Base-by-base conservation (phyloP, 2,888 invertebrate genomes). In the Uloborus plumipes region DNA sequence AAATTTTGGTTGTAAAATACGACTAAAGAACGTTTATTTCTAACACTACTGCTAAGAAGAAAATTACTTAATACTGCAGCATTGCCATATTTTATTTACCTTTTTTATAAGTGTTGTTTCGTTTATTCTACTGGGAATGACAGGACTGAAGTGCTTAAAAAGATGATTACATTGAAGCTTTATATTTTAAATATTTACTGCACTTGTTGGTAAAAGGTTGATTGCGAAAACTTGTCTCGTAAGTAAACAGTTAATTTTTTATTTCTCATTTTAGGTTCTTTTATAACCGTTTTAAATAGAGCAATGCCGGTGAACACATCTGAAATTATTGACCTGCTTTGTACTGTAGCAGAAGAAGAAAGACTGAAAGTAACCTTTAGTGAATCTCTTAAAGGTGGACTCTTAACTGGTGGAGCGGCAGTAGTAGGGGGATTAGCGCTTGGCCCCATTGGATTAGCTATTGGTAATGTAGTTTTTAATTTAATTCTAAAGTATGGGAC, bases 301-400 rank as follows among this genome's bases (percentile, higher is more conserved):
- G 55, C n/a, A 15, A 55, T 85, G 85, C 84, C 85, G n/a, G 74
- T 85, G 15, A 76, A 81, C 61, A 77, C 71, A 26, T 55, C 62
- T 16, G 84, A 84, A 66, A 70, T 85, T 14, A 77, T 85, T 13
- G 81, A 85, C n/a, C 53, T 85, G 7, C 55, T 85, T 4, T 78
- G 80, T 39, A 78, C 79, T 15, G 22, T 85, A n/a, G 69, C 81
- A 49, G 84, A 81, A 70, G 84, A 85, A 65, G 78, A 80, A 55
- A 65, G 74, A 50, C 50, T 85, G n/a, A 73, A 67, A 67, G 76
- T 81, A 9, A 81, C 85, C 14, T 22, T 84, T 9, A 81, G 67
- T 39, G 77, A 85, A 58, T 85, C 85, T 0, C 39, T 85, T 7
- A 85, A 85, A 80, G 85, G 85, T 4, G 85, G 84, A 14, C 50